Percentiles rank a stretch among this genome's conserved stretches.
phyloP scores from a whole-genome alignment of 2,888 invertebrate species.

The Hirtodrosophila trivittata region DNA sequence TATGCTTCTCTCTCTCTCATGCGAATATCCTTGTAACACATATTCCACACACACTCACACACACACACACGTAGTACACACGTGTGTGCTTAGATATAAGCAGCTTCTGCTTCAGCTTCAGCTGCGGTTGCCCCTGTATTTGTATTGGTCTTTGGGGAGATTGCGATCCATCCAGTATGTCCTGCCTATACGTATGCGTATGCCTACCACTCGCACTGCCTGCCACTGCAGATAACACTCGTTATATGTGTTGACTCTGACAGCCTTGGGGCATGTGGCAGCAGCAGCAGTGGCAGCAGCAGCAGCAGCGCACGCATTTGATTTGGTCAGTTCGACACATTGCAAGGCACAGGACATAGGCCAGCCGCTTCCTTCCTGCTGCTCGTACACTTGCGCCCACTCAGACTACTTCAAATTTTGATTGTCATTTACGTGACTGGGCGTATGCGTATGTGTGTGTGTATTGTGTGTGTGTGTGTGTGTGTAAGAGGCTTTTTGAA shows the following conservation, averaged over 20 bases:
- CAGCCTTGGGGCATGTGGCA: constrained; percentile 67
- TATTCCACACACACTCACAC: constrained; percentile 24
- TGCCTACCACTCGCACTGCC: constrained; percentile 9
- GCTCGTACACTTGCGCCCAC: constrained; percentile 2
- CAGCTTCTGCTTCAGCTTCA: constrained; percentile 51
- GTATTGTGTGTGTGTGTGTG: constrained; percentile 8
- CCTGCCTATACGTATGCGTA: not conserved
- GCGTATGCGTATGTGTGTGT: constrained; percentile 11
- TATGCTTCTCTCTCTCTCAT: constrained; percentile 22
- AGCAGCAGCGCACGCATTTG: constrained; percentile 62
- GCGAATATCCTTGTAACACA: constrained; percentile 61
- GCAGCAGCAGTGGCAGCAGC: no score
- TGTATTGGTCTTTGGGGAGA: constrained; percentile 68
- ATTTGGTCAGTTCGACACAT: constrained; percentile 69
- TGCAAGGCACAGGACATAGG: constrained; percentile 29
- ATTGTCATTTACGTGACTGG: constrained; percentile 77
- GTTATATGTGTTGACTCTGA: constrained; percentile 68
- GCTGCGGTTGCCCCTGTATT: constrained; percentile 60
- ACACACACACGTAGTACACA: constrained; percentile 16
- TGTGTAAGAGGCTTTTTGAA: constrained; percentile 56
- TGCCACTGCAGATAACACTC: constrained; percentile 57
- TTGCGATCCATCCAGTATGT: constrained; percentile 8
- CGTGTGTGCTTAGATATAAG: constrained; percentile 67
- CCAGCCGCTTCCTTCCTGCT: constrained; percentile 31
- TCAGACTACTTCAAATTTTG: constrained; percentile 70